phyloP scores from a whole-genome alignment of 2,888 invertebrate genomes.

The Athetis lepigone region DNA sequence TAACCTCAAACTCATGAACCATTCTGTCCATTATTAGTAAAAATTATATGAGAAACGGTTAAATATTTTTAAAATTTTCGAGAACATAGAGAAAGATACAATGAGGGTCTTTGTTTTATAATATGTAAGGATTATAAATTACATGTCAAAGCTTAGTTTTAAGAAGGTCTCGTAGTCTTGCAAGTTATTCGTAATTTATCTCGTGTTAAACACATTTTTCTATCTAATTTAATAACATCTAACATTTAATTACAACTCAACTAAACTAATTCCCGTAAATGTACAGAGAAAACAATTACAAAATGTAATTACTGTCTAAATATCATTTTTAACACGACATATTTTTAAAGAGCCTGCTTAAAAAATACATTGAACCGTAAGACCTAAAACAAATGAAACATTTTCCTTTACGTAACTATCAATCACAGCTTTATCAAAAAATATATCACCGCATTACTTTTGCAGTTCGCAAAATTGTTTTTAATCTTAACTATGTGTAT shows the following conservation, averaged over 20 bases:
- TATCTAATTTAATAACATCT: conserved; percentile 24
- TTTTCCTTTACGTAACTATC: conserved; percentile 11
- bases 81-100: too few relatives aligned
- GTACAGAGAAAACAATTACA: conserved; percentile 27
- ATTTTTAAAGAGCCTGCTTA: not conserved
- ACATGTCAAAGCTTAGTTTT: too few relatives aligned
- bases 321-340: not conserved
- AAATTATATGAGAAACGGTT: too few relatives aligned
- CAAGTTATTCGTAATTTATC: too few relatives aligned
- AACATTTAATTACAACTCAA: conserved; percentile 48
- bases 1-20: too few relatives aligned
- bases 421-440: conserved; percentile 12
- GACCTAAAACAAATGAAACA: not conserved
- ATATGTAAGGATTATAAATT: too few relatives aligned
- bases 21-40: too few relatives aligned
- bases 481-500: accelerated
- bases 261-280: conserved; percentile 28
- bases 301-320: conserved; percentile 10
- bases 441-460: not conserved
- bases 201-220: too few relatives aligned
- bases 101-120: too few relatives aligned
- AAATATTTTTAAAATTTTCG: too few relatives aligned
- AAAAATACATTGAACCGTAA: conserved; percentile 1
- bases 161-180: too few relatives aligned
- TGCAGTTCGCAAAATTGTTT: not conserved